Conservation (phyloP, 2,888 invertebrate genomes). For the Eupeodes latifasciatus region DNA sequence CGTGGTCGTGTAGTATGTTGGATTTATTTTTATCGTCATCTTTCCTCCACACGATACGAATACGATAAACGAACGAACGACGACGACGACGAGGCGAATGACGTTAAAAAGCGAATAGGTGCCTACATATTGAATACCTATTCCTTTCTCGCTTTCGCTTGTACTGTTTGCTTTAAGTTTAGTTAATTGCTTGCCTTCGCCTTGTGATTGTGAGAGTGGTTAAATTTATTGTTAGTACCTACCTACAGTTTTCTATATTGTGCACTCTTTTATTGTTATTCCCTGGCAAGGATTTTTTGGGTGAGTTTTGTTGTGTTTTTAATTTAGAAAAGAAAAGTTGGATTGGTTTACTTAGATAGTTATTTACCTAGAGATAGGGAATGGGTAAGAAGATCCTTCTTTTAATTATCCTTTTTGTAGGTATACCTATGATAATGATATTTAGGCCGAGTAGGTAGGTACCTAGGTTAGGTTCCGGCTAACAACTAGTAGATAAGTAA, state of each 20-base stretch:
- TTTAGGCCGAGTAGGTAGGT: too few relatives aligned
- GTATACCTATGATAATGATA: too few relatives aligned
- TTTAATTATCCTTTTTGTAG: too few relatives aligned
- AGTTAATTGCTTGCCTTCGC: conserved; percentile 16
- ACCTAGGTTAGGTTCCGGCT: too few relatives aligned
- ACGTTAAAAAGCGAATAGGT: background rate
- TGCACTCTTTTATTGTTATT: background rate
- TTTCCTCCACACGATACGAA: conserved; percentile 42
- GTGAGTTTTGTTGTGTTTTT: background rate
- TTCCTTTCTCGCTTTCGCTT: conserved; percentile 24
- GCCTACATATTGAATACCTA: background rate
- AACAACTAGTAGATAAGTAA: too few relatives aligned
- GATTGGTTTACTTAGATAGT: background rate
- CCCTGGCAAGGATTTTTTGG: background rate
- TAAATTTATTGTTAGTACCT: background rate
- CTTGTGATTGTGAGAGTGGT: conserved; percentile 21
- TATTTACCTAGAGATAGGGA: background rate
- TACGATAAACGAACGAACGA: background rate
- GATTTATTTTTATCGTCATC: conserved; percentile 76
- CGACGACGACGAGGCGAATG: background rate
- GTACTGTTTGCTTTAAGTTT: background rate
- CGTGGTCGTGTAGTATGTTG: conserved; percentile 58
- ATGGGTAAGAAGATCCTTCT: too few relatives aligned
- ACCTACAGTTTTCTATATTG: background rate
- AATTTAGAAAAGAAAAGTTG: background rate